These are phyloP conservation scores for Dascillus cervinus DNA, from an alignment of 2,888 invertebrate species.

Conservation along the genomic window DNA sequence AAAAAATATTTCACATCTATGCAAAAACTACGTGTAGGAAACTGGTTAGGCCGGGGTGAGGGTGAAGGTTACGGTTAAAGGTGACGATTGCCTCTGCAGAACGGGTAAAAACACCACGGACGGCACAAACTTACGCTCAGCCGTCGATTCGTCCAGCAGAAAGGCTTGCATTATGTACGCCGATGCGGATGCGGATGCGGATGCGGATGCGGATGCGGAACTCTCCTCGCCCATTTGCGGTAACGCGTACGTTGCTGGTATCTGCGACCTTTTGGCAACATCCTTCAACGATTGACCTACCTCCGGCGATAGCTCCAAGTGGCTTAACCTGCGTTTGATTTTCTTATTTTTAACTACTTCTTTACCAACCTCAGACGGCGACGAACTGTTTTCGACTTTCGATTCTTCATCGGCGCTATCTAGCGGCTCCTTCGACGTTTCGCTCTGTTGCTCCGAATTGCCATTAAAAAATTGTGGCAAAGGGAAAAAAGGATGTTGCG, in stretches of 20 bases:
- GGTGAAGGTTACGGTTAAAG: slow-evolving; percentile 85
- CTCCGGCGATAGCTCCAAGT: slow-evolving; percentile 37
- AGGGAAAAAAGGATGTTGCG: slow-evolving; percentile 48
- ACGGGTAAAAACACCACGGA: slow-evolving; percentile 93
- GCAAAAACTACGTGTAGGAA: slow-evolving; percentile 33
- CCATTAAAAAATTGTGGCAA: slow-evolving; percentile 40
- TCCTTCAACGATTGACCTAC: slow-evolving; percentile 46
- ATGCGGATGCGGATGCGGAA: slow-evolving; percentile 21
- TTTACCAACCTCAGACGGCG: slow-evolving; percentile 10
- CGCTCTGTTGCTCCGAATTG: slow-evolving; percentile 35
- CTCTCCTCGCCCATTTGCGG: slow-evolving; percentile 41
- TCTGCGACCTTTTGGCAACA: slow-evolving; percentile 47
- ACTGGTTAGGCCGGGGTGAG: slow-evolving; percentile 78
- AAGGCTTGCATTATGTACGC: slow-evolving; percentile 88
- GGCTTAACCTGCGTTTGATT: slow-evolving; percentile 25
- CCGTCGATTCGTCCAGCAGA: slow-evolving; percentile 60
- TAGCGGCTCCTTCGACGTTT: slow-evolving; percentile 24
- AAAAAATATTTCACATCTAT: slow-evolving; percentile 42
- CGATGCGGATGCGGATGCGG: slow-evolving; percentile 14
- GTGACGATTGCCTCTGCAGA: slow-evolving; percentile 75
- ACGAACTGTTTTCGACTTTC: slow-evolving; percentile 32
- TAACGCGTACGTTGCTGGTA: slow-evolving; percentile 59
- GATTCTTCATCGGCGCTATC: slow-evolving; percentile 29
- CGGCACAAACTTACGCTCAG: slow-evolving; percentile 64
- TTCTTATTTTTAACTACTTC: slow-evolving; percentile 39